Evolutionary conservation across 2,113 vertebrate species (phyloP), one percentile per base, ranked within the genome.

Genomic region (Mesembrinibis cayennensis): DNA sequence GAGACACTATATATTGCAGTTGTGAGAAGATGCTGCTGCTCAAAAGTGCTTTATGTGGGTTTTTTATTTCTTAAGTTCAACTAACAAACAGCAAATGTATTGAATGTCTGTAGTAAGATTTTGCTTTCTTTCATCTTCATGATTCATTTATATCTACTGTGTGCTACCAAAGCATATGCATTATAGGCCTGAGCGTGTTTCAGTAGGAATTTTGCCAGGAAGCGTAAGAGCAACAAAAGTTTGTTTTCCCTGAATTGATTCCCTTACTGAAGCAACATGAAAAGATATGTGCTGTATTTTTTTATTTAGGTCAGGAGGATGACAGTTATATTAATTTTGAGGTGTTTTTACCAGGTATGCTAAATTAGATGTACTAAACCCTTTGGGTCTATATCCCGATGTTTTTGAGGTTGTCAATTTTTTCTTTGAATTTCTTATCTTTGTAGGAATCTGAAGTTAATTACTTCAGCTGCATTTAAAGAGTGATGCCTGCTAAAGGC

Each of bases 281-380:
- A 94, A 86, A 93, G 92, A 91, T 90, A 42, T 7, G 47, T 27
- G 47, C 85, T 73, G 30, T 71, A 13, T 49, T 88, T 70, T 65
- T 76, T 93, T 82, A 95, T 96, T 90, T 96, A 93, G 95, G 94
- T 96, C 94, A 94, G 95, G 82, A 84, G 94, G 80, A 94, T 95
- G 96, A 94, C 95, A 90, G 95, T 58, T 72, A 21, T 45, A 90
- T 76, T 93, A 82, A 93, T 87, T 90, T 72, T 5, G 14, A 88
- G 69, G 62, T 86, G 70, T 89, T 93, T 91, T 83, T 80, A 77
- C 62, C 88, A 77, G 45, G 16, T 86, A 45, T 86, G 85, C 78
- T 94, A 65, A 96, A 85, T 82, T 38, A 92, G 85, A 32, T n/a
- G 71, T 65, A 86, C 88, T 84, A 82, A 82, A 95, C 66, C 34